These are phyloP conservation scores for Leucophenga varia DNA, from an alignment of 1,140 invertebrate species.

Conservation along the genomic window DNA sequence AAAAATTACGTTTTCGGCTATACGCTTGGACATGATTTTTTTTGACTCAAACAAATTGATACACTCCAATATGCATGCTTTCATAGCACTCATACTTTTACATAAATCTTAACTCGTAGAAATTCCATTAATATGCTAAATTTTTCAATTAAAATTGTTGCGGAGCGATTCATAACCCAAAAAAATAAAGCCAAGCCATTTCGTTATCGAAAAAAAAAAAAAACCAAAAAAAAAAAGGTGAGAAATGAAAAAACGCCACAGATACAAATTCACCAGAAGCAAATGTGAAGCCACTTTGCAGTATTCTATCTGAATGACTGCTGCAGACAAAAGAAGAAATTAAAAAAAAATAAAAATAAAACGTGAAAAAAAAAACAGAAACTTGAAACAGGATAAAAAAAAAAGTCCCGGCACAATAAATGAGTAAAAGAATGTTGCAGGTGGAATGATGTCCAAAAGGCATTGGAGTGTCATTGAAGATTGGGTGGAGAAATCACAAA, in stretches of 20 bases:
- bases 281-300: constrained; percentile 4
- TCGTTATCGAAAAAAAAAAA: neutral
- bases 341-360: constrained; percentile 12
- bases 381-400: constrained; percentile 40
- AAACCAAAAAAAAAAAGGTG: constrained; percentile 29
- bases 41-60: too few relatives aligned
- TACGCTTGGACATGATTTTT: too few relatives aligned
- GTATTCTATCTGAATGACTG: too few relatives aligned
- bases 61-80: too few relatives aligned
- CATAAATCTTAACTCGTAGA: too few relatives aligned
- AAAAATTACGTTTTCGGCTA: too few relatives aligned
- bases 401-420: constrained; percentile 44
- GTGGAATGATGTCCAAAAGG: constrained; percentile 10
- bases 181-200: too few relatives aligned
- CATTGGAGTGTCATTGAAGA: too few relatives aligned
- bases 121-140: constrained; percentile 54
- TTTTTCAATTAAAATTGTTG: constrained; percentile 54
- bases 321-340: neutral
- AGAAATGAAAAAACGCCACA: constrained; percentile 22
- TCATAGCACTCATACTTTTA: too few relatives aligned
- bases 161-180: too few relatives aligned
- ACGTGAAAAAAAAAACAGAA: constrained; percentile 31
- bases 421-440: constrained; percentile 11
- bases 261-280: neutral
- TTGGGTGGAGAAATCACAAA: constrained; percentile 12